These are phyloP conservation scores for Gyrodactylus bullatarudis DNA, from an alignment of 1,140 invertebrate genomes.

Conservation along the genomic window DNA sequence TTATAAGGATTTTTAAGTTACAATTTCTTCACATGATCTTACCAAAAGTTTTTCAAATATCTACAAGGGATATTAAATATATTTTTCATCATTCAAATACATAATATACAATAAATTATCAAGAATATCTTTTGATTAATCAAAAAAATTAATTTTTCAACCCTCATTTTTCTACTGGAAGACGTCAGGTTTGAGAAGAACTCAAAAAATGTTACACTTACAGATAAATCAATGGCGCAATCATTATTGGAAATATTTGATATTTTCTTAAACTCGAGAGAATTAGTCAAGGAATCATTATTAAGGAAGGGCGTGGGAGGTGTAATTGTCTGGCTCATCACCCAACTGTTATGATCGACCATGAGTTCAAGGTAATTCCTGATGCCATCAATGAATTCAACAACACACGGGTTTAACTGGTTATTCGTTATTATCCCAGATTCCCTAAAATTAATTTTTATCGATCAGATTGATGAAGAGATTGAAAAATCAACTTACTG, in stretches of 20 bases:
- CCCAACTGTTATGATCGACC: slow-evolving; percentile 19
- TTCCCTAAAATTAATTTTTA: not conserved
- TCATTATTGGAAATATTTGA: not conserved
- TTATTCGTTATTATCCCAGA: slow-evolving; percentile 11
- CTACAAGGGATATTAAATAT: no score
- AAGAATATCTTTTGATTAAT: no score
- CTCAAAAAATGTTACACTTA: no score
- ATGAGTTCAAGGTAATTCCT: slow-evolving; percentile 58
- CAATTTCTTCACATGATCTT: no score
- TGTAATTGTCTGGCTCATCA: not conserved
- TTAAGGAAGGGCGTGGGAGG: not conserved
- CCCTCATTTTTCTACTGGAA: no score
- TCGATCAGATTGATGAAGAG: not conserved
- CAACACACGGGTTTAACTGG: slow-evolving; percentile 44
- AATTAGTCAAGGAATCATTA: not conserved
- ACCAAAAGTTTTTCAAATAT: no score
- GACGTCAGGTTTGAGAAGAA: no score
- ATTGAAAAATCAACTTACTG: no score
- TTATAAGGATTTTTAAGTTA: no score
- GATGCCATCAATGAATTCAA: slow-evolving; percentile 76
- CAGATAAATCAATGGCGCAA: not conserved
- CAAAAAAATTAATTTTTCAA: no score
- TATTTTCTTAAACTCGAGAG: not conserved
- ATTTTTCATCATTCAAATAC: no score
- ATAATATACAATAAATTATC: no score